Evolutionary conservation across 2,113 vertebrate genomes (phyloP), one percentile per base, ranked within the genome.

Genomic region (Cebus imitator): DNA sequence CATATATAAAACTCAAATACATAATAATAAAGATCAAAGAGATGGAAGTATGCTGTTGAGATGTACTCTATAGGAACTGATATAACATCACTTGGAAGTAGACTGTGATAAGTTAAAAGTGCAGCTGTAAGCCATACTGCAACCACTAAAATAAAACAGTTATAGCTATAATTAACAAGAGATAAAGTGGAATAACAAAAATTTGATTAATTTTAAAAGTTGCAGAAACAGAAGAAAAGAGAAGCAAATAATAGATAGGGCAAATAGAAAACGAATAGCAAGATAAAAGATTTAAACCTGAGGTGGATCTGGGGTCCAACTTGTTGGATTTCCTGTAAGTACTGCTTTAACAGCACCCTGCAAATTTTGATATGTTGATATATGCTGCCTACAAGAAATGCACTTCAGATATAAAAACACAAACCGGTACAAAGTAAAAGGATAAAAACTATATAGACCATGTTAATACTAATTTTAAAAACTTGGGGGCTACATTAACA

Each of bases 341-440:
- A 64, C 12, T 13, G 27, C 61, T 32, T 64, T 64, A 64, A 64
- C 61, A 64, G 61, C 61, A 6, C 30, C 27, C 61, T 30, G 61
- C 27, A 64, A 64, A 64, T 64, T 64, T 64, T 64, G 61, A 14
- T 32, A 32, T 32, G 12, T 64, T 64, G 27, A 30, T 35, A 75
- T 66, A 79, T 86, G 68, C 52, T 73, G 64, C 43, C 35, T 70
- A 40, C 8, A 64, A 86, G 58, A 97, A 90, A 94, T 27, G 40
- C 3, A 52, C 30, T 95, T 97, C 57, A 80, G 75, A 72, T 91
- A 91, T 75, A 92, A 87, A 86, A 87, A 89, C 30, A 89, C 23
- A 91, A 91, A 55, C 40, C 82, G 21, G 52, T 92, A 91, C 94
- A 90, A 84, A 93, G 61, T 45, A 55, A 95, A 96, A 85, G 8